Conservation (phyloP, 2,888 invertebrate genomes). For the Choristoneura rosaceana region DNA sequence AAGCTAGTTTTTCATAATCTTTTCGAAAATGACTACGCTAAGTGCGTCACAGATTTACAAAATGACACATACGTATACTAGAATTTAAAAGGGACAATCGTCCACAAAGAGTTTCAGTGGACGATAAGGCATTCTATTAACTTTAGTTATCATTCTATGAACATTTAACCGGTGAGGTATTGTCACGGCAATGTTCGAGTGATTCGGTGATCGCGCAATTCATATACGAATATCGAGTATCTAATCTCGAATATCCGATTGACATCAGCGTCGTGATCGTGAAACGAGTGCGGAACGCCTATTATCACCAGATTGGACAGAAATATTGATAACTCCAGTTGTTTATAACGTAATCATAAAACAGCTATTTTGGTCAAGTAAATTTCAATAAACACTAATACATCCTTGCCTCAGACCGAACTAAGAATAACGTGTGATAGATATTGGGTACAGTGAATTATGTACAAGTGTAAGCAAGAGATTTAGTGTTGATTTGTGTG, state of each 20-base stretch:
- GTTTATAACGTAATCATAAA: slow-evolving; percentile 7
- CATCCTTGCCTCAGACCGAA: neutral
- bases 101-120: neutral
- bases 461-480: neutral
- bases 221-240: too few relatives aligned
- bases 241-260: slow-evolving; percentile 50
- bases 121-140: slow-evolving; percentile 3
- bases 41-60: neutral
- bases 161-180: neutral
- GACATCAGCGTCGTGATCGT: slow-evolving; percentile 44
- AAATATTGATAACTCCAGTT: slow-evolving; percentile 61
- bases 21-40: neutral
- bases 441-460: neutral
- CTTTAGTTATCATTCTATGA: neutral
- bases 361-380: neutral
- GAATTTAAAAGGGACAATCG: neutral
- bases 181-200: neutral
- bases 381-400: slow-evolving; percentile 3
- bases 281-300: slow-evolving; percentile 48
- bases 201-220: slow-evolving; percentile 29
- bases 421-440: slow-evolving; percentile 1
- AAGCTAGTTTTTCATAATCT: neutral
- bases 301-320: slow-evolving; percentile 58
- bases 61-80: neutral
- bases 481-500: slow-evolving; percentile 4